Evolutionary conservation across 2,888 invertebrate genomes (phyloP), one percentile per base, ranked within the genome.

Genomic region (Linnaemya tessellans): DNA sequence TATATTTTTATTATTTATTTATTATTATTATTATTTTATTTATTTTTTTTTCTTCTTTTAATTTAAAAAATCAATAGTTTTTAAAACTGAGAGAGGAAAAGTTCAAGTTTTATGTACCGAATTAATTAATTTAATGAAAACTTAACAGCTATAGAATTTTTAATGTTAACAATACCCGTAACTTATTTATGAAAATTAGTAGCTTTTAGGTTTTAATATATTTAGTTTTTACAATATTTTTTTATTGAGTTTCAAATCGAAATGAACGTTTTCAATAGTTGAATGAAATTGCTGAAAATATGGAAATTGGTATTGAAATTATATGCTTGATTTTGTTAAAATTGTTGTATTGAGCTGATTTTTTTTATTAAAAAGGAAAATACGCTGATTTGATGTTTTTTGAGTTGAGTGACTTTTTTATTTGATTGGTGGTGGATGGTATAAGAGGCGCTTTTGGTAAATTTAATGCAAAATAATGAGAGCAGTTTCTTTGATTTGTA

Each of bases 211-310:
- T 43, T 46, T 68, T 46, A 11, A 38, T 58, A 35, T 58, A 35
- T 70, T 68, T 54, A 60, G 20, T 77, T 73, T 49, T 41, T 65
- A 35, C 65, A 58, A 43, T 71, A 46, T 38, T 1, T 38, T 38
- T 67, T 60, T 71, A 60, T 18, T 83, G 25, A 46, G 22, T 62
- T 82, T 65, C 41, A 49, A 58, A 71, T 10, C 35, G 68, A 81
- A 79, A 85, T 85, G 85, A 85, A 85, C 85, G 85, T 82, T 85
- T 85, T 85, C 85, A 85, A 71, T 82, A 60, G 79, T 75, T 75
- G 18, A 41, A 84, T 79, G 79, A 79, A 49, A 10, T 65, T 49
- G 51, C 60, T 68, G 49, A 62, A 54, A 35, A 49, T 67, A 54
- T 80, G 80, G 68, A 62, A 49, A 46, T 56, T 65, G 58, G 71